Evolutionary conservation across 2,113 vertebrate species (phyloP), one percentile per base, ranked within the genome.

Genomic region (Beaufortia kweichowensis): DNA sequence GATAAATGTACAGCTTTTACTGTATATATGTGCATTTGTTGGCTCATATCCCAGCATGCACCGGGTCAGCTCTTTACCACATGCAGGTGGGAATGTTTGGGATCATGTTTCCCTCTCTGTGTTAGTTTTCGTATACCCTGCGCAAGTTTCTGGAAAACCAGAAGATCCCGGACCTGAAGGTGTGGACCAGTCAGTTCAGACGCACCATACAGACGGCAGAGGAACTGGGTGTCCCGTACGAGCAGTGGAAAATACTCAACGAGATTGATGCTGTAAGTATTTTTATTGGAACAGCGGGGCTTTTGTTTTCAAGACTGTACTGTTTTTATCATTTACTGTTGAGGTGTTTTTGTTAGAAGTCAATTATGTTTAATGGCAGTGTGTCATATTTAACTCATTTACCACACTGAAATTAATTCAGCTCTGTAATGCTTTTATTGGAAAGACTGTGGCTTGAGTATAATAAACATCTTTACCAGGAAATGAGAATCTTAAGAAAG

Each of bases 171-270:
- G 95, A 96, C 53, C 92, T 99, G 79, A 99, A 99, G 80, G 95
- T 97, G 79, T 99, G 97, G 97, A 98, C 96, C 0, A 99, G 96
- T 85, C 96, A 99, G 87, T 88, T 99, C 87, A 96, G 94, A 72
- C 92, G 95, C 61, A 99, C 95, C 1, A 99, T 99, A 83, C 96
- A 98, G 91, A 99, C 96, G 0, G 97, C 96, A 0, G 97, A 99
- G 84, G 94, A 90, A 50, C 88, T 99, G 60, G 92, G 93, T 0
- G 93, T 96, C 24, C 94, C 96, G 0, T 99, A 99, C 0, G 96
- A 99, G 84, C 97, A 99, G 90, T 98, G 97, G 97, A 98, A 99
- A 87, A 98, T 97, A 78, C 93, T 99, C 6, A 98, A 98, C 0
- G 97, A 99, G 87, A 96, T 98, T 0, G 96, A 98, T 78, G 96